Evolutionary conservation across 2,888 invertebrate genomes (phyloP).

Genomic region (Chorisops tibialis): DNA sequence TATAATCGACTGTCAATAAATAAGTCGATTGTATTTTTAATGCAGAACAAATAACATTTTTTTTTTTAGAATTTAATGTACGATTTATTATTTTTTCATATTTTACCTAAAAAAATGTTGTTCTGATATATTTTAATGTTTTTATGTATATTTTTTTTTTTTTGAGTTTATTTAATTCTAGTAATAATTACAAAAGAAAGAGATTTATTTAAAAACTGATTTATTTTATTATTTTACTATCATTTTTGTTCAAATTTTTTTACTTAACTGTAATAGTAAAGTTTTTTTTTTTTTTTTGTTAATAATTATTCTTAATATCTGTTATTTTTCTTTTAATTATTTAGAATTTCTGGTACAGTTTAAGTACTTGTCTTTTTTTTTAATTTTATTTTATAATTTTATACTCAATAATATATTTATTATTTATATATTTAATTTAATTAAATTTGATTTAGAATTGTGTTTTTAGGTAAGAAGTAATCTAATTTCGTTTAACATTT

Average conservation of each 20-base stretch:
- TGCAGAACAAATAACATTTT: constrained; percentile 20
- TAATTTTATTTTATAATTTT: neutral
- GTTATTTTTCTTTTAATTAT: constrained; percentile 17
- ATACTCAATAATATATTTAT: constrained; percentile 2
- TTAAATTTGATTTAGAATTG: constrained; percentile 29
- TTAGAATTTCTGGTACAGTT: constrained; percentile 33
- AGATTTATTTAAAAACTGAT: constrained; percentile 2
- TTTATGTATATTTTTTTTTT: neutral
- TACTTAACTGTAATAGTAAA: too few species aligned
- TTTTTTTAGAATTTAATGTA: constrained; percentile 20
- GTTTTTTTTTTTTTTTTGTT: too few species aligned
- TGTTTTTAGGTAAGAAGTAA: constrained; percentile 30
- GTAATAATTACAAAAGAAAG: constrained; percentile 8
- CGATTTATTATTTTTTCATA: constrained; percentile 1
- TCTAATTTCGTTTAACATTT: constrained; percentile 8
- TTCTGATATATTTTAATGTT: neutral
- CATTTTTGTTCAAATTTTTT: neutral
- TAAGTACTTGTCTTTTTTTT: constrained; percentile 8
- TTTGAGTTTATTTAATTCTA: neutral
- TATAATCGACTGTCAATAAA: neutral
- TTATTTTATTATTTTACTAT: neutral
- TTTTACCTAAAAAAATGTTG: neutral
- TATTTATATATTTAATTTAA: constrained; percentile 16
- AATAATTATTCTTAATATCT: too few species aligned
- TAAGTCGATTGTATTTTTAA: neutral